Percentiles rank a stretch among this genome's conserved stretches.
Evolutionary conservation across 2,113 vertebrate genomes (phyloP).

Genomic region (Psittacula cyanocephala): DNA sequence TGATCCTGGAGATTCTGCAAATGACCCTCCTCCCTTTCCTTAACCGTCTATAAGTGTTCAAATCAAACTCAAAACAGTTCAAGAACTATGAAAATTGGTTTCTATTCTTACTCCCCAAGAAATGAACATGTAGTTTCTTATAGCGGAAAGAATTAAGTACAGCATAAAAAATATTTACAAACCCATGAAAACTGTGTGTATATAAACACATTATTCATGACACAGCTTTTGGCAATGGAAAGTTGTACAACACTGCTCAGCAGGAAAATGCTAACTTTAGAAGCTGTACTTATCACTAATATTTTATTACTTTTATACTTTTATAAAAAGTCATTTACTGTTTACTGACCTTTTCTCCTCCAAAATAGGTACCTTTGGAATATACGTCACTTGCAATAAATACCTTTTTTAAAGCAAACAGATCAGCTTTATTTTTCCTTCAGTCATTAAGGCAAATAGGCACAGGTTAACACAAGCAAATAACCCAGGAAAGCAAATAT

Average conservation of each 20-base stretch:
- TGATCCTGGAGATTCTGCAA: not conserved
- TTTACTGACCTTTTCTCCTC: not conserved
- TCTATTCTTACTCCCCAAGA: not conserved
- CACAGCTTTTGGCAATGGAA: not conserved
- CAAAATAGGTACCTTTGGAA: not conserved
- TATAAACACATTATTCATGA: not conserved
- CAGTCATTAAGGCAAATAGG: not conserved
- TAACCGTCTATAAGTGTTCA: not conserved
- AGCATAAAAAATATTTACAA: not conserved
- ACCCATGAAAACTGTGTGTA: not conserved
- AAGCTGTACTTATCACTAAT: not conserved
- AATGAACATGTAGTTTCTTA: not conserved
- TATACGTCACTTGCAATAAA: not conserved
- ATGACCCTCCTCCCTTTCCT: not conserved
- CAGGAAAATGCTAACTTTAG: not conserved
- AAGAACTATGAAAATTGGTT: not conserved
- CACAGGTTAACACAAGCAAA: not conserved
- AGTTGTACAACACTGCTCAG: not conserved
- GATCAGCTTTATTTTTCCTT: not conserved
- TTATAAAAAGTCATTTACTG: not conserved
- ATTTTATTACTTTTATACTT: not conserved
- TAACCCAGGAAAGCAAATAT: not conserved
- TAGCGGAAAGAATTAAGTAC: not conserved
- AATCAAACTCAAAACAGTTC: not conserved
- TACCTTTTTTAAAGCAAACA: not conserved